Evolutionary conservation across 2,113 vertebrate species (phyloP), one percentile per base, ranked within the genome.

Genomic region (Eulemur macaco): DNA sequence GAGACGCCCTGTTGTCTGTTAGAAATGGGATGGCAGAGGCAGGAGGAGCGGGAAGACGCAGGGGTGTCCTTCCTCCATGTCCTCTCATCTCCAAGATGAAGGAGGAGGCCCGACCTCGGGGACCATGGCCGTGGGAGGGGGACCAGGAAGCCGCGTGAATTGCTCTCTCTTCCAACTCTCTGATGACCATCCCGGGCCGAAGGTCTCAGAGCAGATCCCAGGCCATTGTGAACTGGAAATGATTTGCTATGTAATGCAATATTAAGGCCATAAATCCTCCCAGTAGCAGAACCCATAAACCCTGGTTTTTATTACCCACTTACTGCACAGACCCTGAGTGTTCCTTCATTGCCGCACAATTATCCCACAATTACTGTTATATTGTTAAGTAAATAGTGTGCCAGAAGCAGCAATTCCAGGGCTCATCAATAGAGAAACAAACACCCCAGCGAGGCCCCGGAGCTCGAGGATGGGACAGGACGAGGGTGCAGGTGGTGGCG

Each of bases 331-430:
- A 91, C 90, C 92, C 96, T 89, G 93, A 73, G 96, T 89, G 97
- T 64, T 94, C 89, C 68, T 64, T 94, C 96, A 78, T 63, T 37
- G 85, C 50, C 13, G 90, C 77, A 96, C 98, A 96, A 97, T 98
- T 97, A 97, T 94, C 97, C 95, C 8, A 86, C 97, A 96, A 97
- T 97, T 97, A 96, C 96, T 80, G 95, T 84, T 96, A 92, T 63
- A 93, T 81, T 91, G 98, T 98, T 97, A 97, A 97, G 97, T 98
- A 97, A 97, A 97, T 58, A 96, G 87, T 64, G 34, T 86, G 90
- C 94, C 56, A 21, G 90, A 92, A 98, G 92, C 78, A 0, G 87
- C 84, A 45, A 80, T 90, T 93, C 60, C 12, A 20, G 84, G 80
- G 37, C 87, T 92, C 85, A 52, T 96, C 96, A 92, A 91, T 94